Base-by-base conservation (phyloP, 2,888 invertebrate genomes). In the Agrochola litura region DNA sequence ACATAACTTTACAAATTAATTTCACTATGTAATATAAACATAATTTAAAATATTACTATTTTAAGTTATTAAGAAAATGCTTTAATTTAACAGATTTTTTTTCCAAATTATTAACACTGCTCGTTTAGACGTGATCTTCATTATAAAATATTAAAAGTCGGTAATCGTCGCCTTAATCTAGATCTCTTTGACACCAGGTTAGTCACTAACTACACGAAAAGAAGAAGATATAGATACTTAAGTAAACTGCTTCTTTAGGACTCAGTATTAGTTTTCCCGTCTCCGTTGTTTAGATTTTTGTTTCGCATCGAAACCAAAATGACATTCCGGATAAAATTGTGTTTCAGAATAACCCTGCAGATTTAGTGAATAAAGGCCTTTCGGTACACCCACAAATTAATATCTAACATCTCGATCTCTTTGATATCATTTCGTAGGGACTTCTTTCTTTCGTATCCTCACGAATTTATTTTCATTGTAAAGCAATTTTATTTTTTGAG, bases 321-420 rank as follows among this genome's bases (percentile, higher is more conserved):
- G 2, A 6, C 10, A 19, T 58, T 41, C 19, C 30, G 1, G 60
- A 60, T 60, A 22, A 2, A 71, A 25, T 22, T 41, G 12, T 37
- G 6, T 46, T 79, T 54, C 46, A 49, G 61, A 79, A 79, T 79
- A 70, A 46, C 1, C 19, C 75, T 16, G 30, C 56, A 43, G 54
- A 58, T 79, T 79, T 37, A 60, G n/a, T 58, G 69, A 60, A 69
- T 76, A 41, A 78, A 14, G 60, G 30, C 60, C 54, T 54, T 67
- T 67, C 67, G 14, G 58, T 77, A 63, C 41, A 72, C 67, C 43
- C 43, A 72, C 30, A 70, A 73, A 66, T 70, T 54, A 52, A n/a
- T 73, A 75, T 80, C 67, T 69, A 22, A 73, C 49, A n/a, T 69
- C 12, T 46, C 8, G 2, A 77, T 76, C 73, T 77, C 52, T 78